These are phyloP conservation scores for Galerucella pusilla DNA, from an alignment of 2,888 invertebrate genomes.

Conservation along the genomic window DNA sequence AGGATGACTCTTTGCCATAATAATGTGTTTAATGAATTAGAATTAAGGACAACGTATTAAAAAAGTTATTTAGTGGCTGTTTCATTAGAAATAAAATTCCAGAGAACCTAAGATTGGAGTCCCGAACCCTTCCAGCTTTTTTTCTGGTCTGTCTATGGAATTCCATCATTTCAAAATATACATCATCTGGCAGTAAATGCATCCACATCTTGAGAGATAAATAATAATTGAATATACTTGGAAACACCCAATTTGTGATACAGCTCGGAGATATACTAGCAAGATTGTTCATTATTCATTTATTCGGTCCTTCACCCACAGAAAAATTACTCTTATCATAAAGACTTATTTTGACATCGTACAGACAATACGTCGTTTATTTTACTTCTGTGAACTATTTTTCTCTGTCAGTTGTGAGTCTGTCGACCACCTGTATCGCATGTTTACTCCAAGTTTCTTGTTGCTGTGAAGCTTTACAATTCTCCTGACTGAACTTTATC, in stretches of 20 bases:
- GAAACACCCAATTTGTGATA: slow-evolving; percentile 9
- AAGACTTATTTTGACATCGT: slow-evolving; percentile 22
- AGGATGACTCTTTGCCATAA: no score
- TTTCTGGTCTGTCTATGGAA: not conserved
- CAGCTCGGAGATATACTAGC: not conserved
- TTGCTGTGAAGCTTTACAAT: slow-evolving; percentile 10
- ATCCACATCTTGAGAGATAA: not conserved
- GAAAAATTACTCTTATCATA: slow-evolving; percentile 23
- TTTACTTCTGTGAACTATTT: slow-evolving; percentile 15
- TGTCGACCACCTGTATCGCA: slow-evolving; percentile 24
- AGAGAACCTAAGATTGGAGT: not conserved
- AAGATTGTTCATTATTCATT: slow-evolving; percentile 21
- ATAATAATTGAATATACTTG: not conserved
- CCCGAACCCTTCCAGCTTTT: not conserved
- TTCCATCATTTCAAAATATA: not conserved
- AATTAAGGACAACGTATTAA: no score
- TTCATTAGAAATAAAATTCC: no score
- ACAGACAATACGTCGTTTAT: slow-evolving; percentile 21
- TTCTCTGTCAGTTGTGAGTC: slow-evolving; percentile 14
- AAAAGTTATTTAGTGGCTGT: no score
- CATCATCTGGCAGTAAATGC: not conserved
- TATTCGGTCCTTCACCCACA: slow-evolving; percentile 12
- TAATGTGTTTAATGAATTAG: no score
- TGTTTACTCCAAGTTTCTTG: slow-evolving; percentile 16
- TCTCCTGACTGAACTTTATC: not conserved